Evolutionary conservation across 1,140 invertebrate species (phyloP).

Genomic region (Drosophila setifemur): DNA sequence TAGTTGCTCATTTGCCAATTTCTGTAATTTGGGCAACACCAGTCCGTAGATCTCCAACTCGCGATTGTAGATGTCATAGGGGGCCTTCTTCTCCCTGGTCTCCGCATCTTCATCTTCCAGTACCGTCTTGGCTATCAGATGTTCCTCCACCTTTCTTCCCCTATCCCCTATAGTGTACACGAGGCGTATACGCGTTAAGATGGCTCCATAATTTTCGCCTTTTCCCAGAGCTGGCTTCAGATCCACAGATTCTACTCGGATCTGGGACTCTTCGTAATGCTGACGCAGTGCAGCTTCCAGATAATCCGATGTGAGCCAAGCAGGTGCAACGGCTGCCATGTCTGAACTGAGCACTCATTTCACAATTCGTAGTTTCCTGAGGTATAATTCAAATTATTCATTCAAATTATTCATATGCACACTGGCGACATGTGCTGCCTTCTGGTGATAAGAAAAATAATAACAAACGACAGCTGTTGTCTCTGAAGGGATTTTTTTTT

Average conservation of each 20-base stretch:
- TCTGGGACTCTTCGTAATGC: conserved; percentile 22
- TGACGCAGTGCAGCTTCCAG: conserved; percentile 31
- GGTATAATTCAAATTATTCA: no score
- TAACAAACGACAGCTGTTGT: no score
- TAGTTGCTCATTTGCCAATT: conserved; percentile 41
- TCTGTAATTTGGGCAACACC: conserved; percentile 50
- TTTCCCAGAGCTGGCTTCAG: conserved; percentile 44
- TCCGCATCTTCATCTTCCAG: conserved; percentile 50
- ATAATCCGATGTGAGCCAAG: conserved; percentile 51
- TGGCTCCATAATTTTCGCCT: conserved; percentile 67
- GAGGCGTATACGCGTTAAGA: conserved; percentile 43
- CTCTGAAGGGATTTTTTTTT: no score
- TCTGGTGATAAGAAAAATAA: no score
- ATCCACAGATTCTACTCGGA: conserved; percentile 20
- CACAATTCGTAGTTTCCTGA: neutral
- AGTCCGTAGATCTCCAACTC: conserved; percentile 59
- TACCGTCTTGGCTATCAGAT: conserved; percentile 52
- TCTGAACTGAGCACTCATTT: neutral
- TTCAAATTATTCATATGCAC: no score
- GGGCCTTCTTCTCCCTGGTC: conserved; percentile 32
- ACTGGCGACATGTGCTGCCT: no score
- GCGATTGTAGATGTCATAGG: conserved; percentile 59
- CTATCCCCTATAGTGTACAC: conserved; percentile 9
- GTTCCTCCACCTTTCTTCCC: neutral
- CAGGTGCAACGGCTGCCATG: conserved; percentile 25